These are phyloP conservation scores for Peromyscus attwateri DNA, from an alignment of 2,797 vertebrate genomes.

Conservation along the genomic window DNA sequence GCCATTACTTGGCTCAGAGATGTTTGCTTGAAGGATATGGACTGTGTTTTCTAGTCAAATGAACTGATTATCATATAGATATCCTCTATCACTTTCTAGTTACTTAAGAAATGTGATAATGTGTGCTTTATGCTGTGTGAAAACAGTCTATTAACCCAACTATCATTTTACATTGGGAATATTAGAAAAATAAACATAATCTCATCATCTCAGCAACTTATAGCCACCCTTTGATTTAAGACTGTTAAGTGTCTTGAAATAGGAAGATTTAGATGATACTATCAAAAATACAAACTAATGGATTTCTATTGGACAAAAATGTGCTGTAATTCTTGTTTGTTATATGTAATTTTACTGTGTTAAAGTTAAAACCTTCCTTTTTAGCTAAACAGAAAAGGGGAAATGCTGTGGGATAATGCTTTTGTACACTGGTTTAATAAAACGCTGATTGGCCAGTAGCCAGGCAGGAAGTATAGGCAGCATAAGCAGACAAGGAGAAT, in stretches of 20 bases:
- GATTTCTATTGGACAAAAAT: not conserved
- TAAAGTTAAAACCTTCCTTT: no score
- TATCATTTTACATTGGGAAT: slow-evolving; percentile 50
- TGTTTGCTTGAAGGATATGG: slow-evolving; percentile 34
- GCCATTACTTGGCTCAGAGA: not conserved
- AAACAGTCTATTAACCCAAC: slow-evolving; percentile 8
- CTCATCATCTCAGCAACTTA: not conserved
- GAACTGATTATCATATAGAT: slow-evolving; percentile 40
- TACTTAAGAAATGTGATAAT: slow-evolving; percentile 29
- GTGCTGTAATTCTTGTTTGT: no score
- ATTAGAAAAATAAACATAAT: slow-evolving; percentile 56
- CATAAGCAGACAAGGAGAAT: no score
- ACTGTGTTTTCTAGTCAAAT: slow-evolving; percentile 17
- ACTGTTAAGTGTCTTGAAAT: slow-evolving; percentile 40
- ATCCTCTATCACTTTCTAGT: slow-evolving; percentile 1
- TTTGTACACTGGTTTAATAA: no score
- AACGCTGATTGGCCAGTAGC: no score
- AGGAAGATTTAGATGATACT: not conserved
- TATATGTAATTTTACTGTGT: no score
- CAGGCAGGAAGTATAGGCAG: no score
- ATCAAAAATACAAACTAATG: slow-evolving; percentile 8
- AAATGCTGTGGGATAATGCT: no score
- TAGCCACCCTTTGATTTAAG: slow-evolving; percentile 11
- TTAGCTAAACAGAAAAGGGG: no score
- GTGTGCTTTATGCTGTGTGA: not conserved